Base-by-base conservation (phyloP, 2,888 invertebrate species). In the Eupithecia abbreviata region DNA sequence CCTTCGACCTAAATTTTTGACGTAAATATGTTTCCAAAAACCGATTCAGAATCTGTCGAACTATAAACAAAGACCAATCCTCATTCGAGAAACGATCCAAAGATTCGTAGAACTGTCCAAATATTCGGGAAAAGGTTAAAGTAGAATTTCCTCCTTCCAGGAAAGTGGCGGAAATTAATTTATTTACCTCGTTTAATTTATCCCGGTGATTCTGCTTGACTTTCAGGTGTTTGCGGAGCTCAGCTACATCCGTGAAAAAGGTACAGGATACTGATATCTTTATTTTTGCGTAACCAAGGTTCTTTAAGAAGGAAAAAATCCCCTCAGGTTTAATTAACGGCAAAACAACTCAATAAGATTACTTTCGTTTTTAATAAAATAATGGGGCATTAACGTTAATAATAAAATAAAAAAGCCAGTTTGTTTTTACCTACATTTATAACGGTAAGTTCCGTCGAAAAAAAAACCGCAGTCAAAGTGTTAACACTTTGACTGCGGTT, bases 141-240 rank as follows among this genome's bases (percentile, higher is more conserved):
- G 42, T 67, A 82, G 82, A 84, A 87, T 87, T 88, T 85, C 83
- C 84, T 82, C 81, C 76, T 81, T 80, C 77, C 69, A 65, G 55
- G 78, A 81, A 83, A 81, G 79, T 78, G 77, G 81, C 84, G 77
- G 81, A 82, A 84, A 83, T 86, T 85, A 85, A 88, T 88, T 87
- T 85, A 86, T 87, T 88, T 88, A 84, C 84, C 82, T 81, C 83
- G 81, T 81, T 82, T 82, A 83, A 85, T 84, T 85, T 82, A 84
- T 85, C 85, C 84, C 81, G 68, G 30, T 49, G 69, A 6, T 66
- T 66, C 79, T 79, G 84, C 82, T 85, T 73, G 82, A 80, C 77
- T 76, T 80, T 74, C 79, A 77, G 79, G 77, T 77, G 71, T 80
- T 69, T 69, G 69, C 69, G 18, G 69, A 69, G 69, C n/a, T 42